Evolutionary conservation across 1,140 invertebrate species (phyloP).

Genomic region (Trissolcus basalis): DNA sequence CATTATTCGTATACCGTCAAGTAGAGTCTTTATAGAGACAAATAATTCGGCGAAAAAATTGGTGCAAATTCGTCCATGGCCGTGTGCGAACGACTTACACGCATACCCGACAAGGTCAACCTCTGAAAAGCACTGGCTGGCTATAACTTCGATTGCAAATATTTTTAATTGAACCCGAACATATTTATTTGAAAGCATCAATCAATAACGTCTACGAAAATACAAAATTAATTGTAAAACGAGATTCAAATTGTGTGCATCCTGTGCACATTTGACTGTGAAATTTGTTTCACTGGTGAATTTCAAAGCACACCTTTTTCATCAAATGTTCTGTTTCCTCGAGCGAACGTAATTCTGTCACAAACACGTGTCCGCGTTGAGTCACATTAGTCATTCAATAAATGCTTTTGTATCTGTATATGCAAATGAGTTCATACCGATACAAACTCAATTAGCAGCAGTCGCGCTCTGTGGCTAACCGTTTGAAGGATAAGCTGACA

Average conservation of each 20-base stretch:
- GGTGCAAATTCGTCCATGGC: constrained; percentile 32
- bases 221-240: too few species aligned
- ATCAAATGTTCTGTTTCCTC: neutral
- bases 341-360: neutral
- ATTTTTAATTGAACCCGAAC: constrained; percentile 27
- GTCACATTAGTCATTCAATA: constrained; percentile 21
- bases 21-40: neutral
- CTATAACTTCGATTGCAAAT: constrained; percentile 5
- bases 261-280: too few species aligned
- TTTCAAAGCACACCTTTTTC: neutral
- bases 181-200: constrained; percentile 24
- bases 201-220: neutral
- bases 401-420: constrained; percentile 8
- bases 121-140: constrained; percentile 6
- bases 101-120: constrained; percentile 19
- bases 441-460: constrained; percentile 31
- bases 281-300: too few species aligned
- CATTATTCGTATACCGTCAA: too few species aligned
- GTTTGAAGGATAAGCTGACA: constrained; percentile 28
- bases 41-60: constrained; percentile 35
- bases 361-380: neutral
- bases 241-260: too few species aligned
- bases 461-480: constrained; percentile 6
- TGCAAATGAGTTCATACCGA: constrained; percentile 9
- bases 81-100: constrained; percentile 10